phyloP scores from a whole-genome alignment of 2,797 vertebrate genomes.

The Cyclopterus lumpus region DNA sequence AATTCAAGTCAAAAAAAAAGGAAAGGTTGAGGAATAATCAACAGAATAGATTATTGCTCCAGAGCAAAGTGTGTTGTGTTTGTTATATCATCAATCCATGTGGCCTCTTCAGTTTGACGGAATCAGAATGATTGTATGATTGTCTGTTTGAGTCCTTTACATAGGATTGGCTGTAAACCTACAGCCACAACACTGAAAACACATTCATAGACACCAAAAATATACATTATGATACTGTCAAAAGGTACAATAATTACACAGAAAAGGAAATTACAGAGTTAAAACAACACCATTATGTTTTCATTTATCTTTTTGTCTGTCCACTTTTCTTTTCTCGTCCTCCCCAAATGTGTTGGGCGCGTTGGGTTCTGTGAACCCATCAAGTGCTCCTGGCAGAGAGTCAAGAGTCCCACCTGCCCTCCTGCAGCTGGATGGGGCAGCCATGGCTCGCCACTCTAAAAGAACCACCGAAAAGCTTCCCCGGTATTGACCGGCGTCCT shows the following conservation, averaged over 20 bases:
- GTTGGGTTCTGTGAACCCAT: conserved; percentile 59
- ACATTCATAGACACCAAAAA: conserved; percentile 98
- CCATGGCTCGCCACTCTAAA: conserved; percentile 88
- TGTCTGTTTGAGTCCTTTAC: conserved; percentile 91
- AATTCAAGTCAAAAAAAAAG: conserved; percentile 47
- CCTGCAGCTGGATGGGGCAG: conserved; percentile 77
- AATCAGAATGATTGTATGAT: conserved; percentile 86
- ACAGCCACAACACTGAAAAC: conserved; percentile 97
- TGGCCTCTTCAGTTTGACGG: conserved; percentile 75
- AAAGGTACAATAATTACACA: conserved; percentile 99
- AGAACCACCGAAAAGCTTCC: conserved; percentile 99
- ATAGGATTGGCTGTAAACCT: conserved; percentile 88
- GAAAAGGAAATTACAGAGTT: conserved; percentile 87
- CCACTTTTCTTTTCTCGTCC: conserved; percentile 71
- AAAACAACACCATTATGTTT: conserved; percentile 83
- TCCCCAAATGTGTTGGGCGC: conserved; percentile 78
- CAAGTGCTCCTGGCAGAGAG: conserved; percentile 91
- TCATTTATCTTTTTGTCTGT: conserved; percentile 73
- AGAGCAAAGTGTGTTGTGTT: conserved; percentile 72
- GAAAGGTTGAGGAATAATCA: conserved; percentile 68
- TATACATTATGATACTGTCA: conserved; percentile 97
- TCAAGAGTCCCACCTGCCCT: conserved; percentile 89
- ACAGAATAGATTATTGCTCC: conserved; percentile 82
- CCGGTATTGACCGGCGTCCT: conserved; percentile 97
- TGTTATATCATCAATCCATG: conserved; percentile 65